Percentiles rank a stretch among this genome's conserved stretches.
Evolutionary conservation across 1,140 invertebrate species (phyloP).

Genomic region (Bombus superbus): DNA sequence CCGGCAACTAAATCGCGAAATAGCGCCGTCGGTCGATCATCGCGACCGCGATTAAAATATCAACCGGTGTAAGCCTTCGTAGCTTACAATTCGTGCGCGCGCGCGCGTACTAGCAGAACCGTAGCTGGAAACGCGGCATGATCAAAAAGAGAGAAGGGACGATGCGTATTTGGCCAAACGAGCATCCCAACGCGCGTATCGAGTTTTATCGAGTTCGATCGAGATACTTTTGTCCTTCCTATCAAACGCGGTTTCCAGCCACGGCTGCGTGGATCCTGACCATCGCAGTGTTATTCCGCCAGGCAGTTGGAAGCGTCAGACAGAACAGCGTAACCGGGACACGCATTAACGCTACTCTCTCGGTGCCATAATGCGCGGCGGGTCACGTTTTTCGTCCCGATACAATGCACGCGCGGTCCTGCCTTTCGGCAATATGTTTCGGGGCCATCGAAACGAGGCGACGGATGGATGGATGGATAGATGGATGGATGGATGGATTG

Average conservation of each 20-base stretch:
- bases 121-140: not conserved
- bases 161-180: not conserved
- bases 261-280: not conserved
- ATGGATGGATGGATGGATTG: conserved; percentile 58
- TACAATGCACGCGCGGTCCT: conserved; percentile 48
- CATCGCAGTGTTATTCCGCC: not conserved
- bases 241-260: not conserved
- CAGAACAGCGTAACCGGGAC: conserved; percentile 66
- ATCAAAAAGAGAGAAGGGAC: not conserved
- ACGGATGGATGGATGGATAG: conserved; percentile 60
- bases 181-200: not conserved
- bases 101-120: conserved; percentile 5
- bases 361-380: conserved; percentile 61
- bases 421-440: conserved; percentile 74
- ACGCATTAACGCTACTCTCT: conserved; percentile 76
- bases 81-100: conserved; percentile 27
- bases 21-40: conserved; percentile 11
- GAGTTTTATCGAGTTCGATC: conserved; percentile 48
- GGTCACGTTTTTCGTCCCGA: conserved; percentile 36
- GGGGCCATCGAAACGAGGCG: conserved; percentile 61
- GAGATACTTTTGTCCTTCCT: not conserved
- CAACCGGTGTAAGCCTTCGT: conserved; percentile 7
- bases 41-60: conserved; percentile 40
- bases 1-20: not conserved
- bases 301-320: conserved; percentile 72